Percentiles rank a stretch among this genome's conserved stretches.
phyloP scores from a whole-genome alignment of 2,797 vertebrate genomes.

The Oreonectes daqikongensis region DNA sequence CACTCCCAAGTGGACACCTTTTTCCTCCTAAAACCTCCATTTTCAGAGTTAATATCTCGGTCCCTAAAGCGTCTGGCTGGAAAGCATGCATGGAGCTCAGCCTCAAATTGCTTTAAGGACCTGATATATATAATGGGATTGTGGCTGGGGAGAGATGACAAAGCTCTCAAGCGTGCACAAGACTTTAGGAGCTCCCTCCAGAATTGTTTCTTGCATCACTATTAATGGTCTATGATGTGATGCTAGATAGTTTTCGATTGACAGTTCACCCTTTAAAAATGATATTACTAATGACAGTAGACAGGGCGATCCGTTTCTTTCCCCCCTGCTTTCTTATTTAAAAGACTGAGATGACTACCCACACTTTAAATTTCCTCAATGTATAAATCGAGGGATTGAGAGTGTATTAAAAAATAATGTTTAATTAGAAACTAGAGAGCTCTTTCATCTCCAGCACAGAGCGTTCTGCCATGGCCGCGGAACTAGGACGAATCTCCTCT shows the following conservation, averaged over 20 bases:
- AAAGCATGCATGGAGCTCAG: constrained; percentile 69
- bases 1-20: constrained; percentile 76
- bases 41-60: constrained; percentile 79
- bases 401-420: constrained; percentile 69
- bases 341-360: constrained; percentile 23
- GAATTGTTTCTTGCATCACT: constrained; percentile 56
- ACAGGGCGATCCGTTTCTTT: constrained; percentile 29
- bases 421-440: constrained; percentile 77
- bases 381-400: constrained; percentile 64
- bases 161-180: constrained; percentile 74
- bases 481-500: constrained; percentile 69
- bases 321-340: constrained; percentile 19
- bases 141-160: constrained; percentile 72
- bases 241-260: constrained; percentile 1
- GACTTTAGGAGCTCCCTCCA: constrained; percentile 59
- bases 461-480: constrained; percentile 62
- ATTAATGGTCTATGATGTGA: constrained; percentile 52
- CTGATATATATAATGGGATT: constrained; percentile 76
- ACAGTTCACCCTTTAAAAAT: constrained; percentile 20
- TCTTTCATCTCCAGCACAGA: constrained; percentile 72
- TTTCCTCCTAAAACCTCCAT: constrained; percentile 76
- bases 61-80: constrained; percentile 71
- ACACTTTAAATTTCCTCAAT: constrained; percentile 56
- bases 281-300: constrained; percentile 22
- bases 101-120: constrained; percentile 74